These are phyloP conservation scores for Sebastiscus tertius DNA, from an alignment of 2,797 vertebrate genomes.

Conservation along the genomic window DNA sequence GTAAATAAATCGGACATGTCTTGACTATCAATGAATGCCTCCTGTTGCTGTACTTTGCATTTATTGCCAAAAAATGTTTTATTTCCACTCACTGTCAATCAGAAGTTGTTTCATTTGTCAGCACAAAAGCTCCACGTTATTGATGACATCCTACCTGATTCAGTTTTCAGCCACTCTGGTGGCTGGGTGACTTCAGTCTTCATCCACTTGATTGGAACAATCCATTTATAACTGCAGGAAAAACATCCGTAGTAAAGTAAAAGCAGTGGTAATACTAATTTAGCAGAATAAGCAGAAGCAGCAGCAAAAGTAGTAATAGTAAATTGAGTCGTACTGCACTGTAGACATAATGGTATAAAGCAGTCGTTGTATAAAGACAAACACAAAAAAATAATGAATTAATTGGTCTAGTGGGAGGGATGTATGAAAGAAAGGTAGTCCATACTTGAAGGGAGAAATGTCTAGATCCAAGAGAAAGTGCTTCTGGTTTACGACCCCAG, in stretches of 20 bases:
- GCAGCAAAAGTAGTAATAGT: background rate
- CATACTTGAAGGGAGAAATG: constrained; percentile 86
- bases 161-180: constrained; percentile 68
- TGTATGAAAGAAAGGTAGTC: background rate
- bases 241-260: background rate
- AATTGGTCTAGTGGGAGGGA: background rate
- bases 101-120: background rate
- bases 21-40: background rate
- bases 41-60: background rate
- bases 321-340: background rate
- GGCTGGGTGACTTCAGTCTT: rapidly evolving
- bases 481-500: constrained; percentile 76
- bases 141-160: constrained; percentile 54
- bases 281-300: background rate
- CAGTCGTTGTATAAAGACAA: background rate
- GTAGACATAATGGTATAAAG: background rate
- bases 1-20: background rate
- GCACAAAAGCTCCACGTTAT: background rate
- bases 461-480: constrained; percentile 90
- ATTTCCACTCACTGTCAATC: background rate
- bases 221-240: constrained; percentile 89
- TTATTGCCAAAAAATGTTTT: background rate
- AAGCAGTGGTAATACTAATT: background rate
- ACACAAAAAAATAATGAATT: background rate
- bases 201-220: constrained; percentile 84